phyloP scores from a whole-genome alignment of 2,888 invertebrate genomes.

The Napeogenes inachia region DNA sequence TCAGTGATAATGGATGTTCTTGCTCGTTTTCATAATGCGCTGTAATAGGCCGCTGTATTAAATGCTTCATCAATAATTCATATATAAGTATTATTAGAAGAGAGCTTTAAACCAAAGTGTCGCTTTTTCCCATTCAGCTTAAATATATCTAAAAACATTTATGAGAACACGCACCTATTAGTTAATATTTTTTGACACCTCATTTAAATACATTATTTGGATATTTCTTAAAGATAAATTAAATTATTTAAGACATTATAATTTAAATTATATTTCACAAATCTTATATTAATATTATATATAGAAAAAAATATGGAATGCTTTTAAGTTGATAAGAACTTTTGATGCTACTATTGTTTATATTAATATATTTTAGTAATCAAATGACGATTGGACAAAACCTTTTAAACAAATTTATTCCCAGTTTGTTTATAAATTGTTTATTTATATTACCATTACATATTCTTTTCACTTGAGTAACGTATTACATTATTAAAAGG shows the following conservation, averaged over 20 bases:
- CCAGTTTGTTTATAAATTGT: background rate
- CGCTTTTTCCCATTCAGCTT: slow-evolving; percentile 18
- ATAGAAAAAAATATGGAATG: no score
- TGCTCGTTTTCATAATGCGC: slow-evolving; percentile 52
- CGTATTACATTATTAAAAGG: slow-evolving; percentile 32
- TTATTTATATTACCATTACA: slow-evolving; percentile 6
- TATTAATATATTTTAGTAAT: no score
- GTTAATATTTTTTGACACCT: slow-evolving; percentile 17
- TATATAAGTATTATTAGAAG: slow-evolving; percentile 47
- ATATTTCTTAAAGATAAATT: slow-evolving; percentile 13
- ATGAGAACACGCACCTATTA: slow-evolving; percentile 14
- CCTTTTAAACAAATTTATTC: background rate
- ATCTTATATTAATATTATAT: background rate
- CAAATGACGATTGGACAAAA: background rate
- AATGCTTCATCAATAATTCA: slow-evolving; percentile 59
- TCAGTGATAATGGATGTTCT: slow-evolving; percentile 52
- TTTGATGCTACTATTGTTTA: no score
- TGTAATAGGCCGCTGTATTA: slow-evolving; percentile 53
- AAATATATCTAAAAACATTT: slow-evolving; percentile 17
- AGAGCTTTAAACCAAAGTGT: slow-evolving; percentile 27
- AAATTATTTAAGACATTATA: slow-evolving; percentile 12
- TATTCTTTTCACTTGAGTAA: slow-evolving; percentile 12
- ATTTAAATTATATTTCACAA: slow-evolving; percentile 10
- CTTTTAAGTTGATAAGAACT: no score
- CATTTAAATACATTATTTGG: slow-evolving; percentile 17